Evolutionary conservation across 2,888 invertebrate genomes (phyloP), one percentile per base, ranked within the genome.

Genomic region (Griposia aprilina): DNA sequence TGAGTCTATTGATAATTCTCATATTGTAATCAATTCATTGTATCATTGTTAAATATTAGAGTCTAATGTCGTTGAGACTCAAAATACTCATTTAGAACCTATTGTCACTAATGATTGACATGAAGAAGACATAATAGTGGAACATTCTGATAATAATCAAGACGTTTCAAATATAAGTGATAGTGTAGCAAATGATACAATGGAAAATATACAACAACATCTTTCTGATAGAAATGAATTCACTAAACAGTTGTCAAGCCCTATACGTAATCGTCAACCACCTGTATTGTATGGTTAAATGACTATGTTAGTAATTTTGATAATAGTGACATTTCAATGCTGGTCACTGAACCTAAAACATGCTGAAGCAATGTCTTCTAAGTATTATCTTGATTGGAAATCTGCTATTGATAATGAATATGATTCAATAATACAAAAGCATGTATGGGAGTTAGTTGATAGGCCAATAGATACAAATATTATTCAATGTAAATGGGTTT

Each of bases 401-500:
- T 30, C 52, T 52, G 68, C 68, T 10, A 68, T 68, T 52, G 23
- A 68, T n/a, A 15, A 68, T 52, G 52, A 68, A 55, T 68, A 68
- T 68, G 23, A 55, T 36, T 68, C 55, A 52, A n/a, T 68, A 8
- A 68, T 68, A 36, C 17, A 52, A 68, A 68, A 68, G 30, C 23
- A 68, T 52, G 52, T 36, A 15, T 55, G 68, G 36, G 30, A 55
- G 23, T 55, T 68, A 36, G n/a, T 68, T 55, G 52, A 68, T 23
- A 55, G 68, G 30, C 30, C 30, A 36, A 36, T 36, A 36, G 30
- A 41, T 69, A 69, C 57, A 41, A 69, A 69, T 57, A 10, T 69
- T n/a, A 57, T 69, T 20, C 13, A 57, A 57, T 69, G 69, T 69
- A 57, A 69, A 41, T 69, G 57, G 57, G 57, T 57, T 41, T 69